These are phyloP conservation scores for Fulmarus glacialis DNA, from an alignment of 2,113 vertebrate genomes.

Conservation along the genomic window DNA sequence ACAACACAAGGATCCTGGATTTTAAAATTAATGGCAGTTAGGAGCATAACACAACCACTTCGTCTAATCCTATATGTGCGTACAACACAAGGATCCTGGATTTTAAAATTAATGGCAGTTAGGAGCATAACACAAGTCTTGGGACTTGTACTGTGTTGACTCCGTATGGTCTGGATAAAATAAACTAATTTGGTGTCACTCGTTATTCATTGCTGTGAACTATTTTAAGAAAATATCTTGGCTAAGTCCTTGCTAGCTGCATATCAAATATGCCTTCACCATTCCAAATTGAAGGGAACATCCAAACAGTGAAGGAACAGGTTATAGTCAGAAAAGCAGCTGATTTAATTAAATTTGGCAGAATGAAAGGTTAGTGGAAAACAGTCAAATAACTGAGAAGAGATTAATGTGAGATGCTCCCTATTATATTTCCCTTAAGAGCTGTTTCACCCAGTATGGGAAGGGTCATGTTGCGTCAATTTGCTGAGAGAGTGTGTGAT, in stretches of 20 bases:
- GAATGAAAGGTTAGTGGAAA: conserved; percentile 61
- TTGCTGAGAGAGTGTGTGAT: conserved; percentile 11
- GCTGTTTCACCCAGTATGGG: not conserved
- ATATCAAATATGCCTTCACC: not conserved
- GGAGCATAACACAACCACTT: not conserved
- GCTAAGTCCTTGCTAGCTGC: not conserved
- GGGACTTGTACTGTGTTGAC: not conserved
- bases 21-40: not conserved
- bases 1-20: not conserved
- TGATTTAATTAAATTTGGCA: conserved; percentile 62
- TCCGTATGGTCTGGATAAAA: not conserved
- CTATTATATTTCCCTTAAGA: conserved; percentile 31
- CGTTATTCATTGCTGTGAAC: not conserved
- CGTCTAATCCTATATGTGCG: not conserved
- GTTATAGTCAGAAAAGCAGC: not conserved
- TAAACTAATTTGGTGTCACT: not conserved
- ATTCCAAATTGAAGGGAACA: not conserved
- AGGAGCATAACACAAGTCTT: not conserved
- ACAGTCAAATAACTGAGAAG: conserved; percentile 40
- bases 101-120: not conserved
- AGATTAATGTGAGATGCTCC: conserved; percentile 40
- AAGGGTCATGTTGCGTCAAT: not conserved
- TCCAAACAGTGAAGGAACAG: not conserved
- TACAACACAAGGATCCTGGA: not conserved
- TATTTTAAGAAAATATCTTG: not conserved